These are phyloP conservation scores for Hyperopisus bebe DNA, from an alignment of 2,113 vertebrate genomes.

Conservation along the genomic window DNA sequence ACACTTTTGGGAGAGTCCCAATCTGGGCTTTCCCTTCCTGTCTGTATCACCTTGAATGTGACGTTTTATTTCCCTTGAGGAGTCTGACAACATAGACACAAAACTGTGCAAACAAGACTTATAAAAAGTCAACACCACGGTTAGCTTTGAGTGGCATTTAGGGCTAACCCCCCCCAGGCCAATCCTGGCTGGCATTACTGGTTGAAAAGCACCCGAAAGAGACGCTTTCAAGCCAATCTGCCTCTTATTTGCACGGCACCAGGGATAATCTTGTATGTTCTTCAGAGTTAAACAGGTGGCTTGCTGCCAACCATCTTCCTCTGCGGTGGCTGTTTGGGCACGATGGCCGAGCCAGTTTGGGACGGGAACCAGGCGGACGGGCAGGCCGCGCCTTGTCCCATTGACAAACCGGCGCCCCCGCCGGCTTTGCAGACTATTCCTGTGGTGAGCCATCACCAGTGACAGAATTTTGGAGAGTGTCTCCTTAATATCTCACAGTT, in stretches of 20 bases:
- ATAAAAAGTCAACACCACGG: conserved; percentile 3
- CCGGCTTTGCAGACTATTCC: not conserved
- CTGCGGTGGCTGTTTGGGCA: conserved; percentile 47
- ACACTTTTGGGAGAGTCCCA: not conserved
- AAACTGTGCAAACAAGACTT: conserved; percentile 15
- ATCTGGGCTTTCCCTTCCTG: not conserved
- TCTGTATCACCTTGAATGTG: not conserved
- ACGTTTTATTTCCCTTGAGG: conserved; percentile 1
- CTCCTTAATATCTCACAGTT: not conserved
- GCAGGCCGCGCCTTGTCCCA: not conserved
- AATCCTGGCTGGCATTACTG: conserved; percentile 38
- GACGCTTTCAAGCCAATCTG: conserved; percentile 29
- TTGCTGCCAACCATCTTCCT: conserved; percentile 51
- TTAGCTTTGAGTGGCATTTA: conserved; percentile 13
- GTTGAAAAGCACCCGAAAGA: conserved; percentile 31
- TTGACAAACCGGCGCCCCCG: not conserved
- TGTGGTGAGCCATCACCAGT: not conserved
- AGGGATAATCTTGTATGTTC: conserved; percentile 61
- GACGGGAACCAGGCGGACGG: conserved; percentile 37
- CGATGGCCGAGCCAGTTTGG: conserved; percentile 47
- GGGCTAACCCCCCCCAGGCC: conserved; percentile 13
- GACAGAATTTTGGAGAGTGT: conserved; percentile 3
- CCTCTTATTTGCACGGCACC: conserved; percentile 53
- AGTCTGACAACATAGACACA: not conserved
- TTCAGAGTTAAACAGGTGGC: conserved; percentile 62